Evolutionary conservation across 2,113 vertebrate species (phyloP).

Genomic region (Strix uralensis): DNA sequence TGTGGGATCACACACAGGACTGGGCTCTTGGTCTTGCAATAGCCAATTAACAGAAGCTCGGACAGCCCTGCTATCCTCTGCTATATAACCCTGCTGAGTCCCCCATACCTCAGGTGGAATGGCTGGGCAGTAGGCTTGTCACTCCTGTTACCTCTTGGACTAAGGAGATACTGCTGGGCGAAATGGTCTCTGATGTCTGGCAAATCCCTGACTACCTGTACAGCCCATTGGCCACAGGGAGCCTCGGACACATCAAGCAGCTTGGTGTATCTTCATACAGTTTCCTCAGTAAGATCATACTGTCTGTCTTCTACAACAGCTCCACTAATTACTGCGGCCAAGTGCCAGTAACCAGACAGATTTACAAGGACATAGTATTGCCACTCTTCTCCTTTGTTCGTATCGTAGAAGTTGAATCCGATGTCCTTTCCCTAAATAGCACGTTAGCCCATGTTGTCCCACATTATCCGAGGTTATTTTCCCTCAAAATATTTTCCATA

Average conservation of each 20-base stretch:
- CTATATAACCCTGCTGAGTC: neutral
- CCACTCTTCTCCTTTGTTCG: neutral
- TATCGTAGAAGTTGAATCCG: neutral
- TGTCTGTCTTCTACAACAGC: constrained; percentile 1
- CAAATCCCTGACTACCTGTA: neutral
- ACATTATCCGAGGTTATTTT: constrained; percentile 17
- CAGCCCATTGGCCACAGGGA: neutral
- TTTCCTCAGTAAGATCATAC: neutral
- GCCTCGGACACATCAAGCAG: neutral
- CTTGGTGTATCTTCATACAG: neutral
- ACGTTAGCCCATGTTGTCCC: neutral
- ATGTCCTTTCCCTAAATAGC: neutral
- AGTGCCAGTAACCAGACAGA: neutral
- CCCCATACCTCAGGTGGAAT: neutral
- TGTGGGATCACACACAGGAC: neutral
- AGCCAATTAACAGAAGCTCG: neutral
- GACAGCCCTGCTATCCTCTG: neutral
- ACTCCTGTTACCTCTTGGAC: neutral
- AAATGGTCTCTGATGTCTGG: neutral
- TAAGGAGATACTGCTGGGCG: rapidly evolving
- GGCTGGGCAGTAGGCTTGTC: rapidly evolving
- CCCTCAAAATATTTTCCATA: constrained; percentile 32
- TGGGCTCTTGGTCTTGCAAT: neutral
- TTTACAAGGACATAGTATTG: neutral
- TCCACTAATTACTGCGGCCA: constrained; percentile 24